phyloP scores from a whole-genome alignment of 2,888 invertebrate species.

The Temnothorax unifasciatus region DNA sequence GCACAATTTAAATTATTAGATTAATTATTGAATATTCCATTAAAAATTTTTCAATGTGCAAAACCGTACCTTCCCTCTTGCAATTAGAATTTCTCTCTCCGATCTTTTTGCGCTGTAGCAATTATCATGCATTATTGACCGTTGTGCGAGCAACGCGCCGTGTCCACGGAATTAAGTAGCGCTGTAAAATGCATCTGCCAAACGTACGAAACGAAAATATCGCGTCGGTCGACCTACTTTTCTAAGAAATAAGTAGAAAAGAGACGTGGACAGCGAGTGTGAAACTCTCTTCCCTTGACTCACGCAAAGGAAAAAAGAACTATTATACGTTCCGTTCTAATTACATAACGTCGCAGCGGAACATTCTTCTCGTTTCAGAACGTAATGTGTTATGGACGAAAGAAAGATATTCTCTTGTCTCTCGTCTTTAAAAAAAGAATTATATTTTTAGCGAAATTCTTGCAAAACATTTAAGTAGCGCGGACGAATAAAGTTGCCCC shows the following conservation, averaged over 20 bases:
- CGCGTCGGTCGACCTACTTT: slow-evolving; percentile 35
- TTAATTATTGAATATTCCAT: neutral
- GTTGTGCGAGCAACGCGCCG: neutral
- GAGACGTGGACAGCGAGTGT: neutral
- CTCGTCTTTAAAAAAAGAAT: neutral
- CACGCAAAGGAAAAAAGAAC: neutral
- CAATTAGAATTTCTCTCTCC: neutral
- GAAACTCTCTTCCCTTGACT: slow-evolving; percentile 21
- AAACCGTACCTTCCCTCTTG: neutral
- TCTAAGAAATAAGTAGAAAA: slow-evolving; percentile 33
- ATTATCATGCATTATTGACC: slow-evolving; percentile 24
- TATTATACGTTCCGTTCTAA: neutral
- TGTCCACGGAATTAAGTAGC: slow-evolving; percentile 25
- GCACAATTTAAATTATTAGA: neutral
- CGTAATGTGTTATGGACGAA: neutral
- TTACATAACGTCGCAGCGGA: slow-evolving; percentile 19
- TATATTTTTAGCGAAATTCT: slow-evolving; percentile 2
- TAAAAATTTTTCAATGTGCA: neutral
- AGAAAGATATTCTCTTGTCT: neutral
- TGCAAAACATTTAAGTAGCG: neutral
- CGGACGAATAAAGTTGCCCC: neutral
- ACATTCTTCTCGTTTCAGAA: neutral
- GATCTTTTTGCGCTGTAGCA: neutral
- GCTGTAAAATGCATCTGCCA: slow-evolving; percentile 36
- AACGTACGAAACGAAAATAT: slow-evolving; percentile 42